Evolutionary conservation across 1,140 invertebrate species (phyloP).

Genomic region (Nebria ingens): DNA sequence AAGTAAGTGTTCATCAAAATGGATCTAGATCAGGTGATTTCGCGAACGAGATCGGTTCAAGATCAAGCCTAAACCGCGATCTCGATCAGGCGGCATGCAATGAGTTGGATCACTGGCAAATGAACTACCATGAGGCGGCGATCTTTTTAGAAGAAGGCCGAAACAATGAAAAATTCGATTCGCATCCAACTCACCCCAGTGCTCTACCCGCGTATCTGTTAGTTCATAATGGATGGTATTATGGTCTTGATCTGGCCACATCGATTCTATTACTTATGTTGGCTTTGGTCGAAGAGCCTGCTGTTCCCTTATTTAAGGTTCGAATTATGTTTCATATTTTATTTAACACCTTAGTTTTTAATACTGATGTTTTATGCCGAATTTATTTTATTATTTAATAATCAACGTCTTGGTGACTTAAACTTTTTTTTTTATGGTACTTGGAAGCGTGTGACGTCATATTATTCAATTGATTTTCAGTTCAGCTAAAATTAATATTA

Average conservation of each 20-base stretch:
- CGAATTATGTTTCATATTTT: conserved; percentile 14
- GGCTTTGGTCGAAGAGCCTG: conserved; percentile 73
- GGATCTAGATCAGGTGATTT: conserved; percentile 35
- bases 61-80: conserved; percentile 31
- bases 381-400: too few species aligned
- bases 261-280: conserved; percentile 68
- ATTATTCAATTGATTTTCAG: too few species aligned
- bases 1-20: neutral
- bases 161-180: conserved; percentile 89
- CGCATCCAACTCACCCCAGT: conserved; percentile 71
- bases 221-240: conserved; percentile 83
- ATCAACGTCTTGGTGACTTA: too few species aligned
- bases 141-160: conserved; percentile 84
- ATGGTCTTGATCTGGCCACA: conserved; percentile 68
- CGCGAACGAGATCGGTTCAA: conserved; percentile 34
- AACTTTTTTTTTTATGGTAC: too few species aligned
- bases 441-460: too few species aligned
- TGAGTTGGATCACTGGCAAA: conserved; percentile 56
- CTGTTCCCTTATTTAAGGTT: conserved; percentile 60
- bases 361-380: too few species aligned
- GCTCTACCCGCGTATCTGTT: conserved; percentile 78
- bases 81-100: conserved; percentile 17
- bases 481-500: too few species aligned
- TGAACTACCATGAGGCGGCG: conserved; percentile 84
- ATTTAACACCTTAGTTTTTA: neutral